Base-by-base conservation (phyloP, 2,113 vertebrate genomes). In the Syngnathoides biaculeatus region DNA sequence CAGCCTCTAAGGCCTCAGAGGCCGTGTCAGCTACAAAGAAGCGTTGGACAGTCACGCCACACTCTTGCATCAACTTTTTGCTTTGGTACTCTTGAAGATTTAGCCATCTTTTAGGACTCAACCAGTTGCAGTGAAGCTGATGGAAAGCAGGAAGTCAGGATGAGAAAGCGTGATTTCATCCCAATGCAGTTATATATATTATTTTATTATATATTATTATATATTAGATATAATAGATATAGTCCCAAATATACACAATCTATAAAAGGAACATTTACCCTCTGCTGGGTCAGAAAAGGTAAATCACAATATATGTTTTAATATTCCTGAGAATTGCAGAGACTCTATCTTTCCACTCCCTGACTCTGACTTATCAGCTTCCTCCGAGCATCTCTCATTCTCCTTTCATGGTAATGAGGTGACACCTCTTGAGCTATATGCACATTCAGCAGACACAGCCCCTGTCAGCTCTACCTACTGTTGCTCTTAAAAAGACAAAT, bases 71-170 rank as follows among this genome's bases (percentile, higher is more conserved):
- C 86, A 99, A 90, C 90, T 96, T 97, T 91, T 99, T 99, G 92
- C 96, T 99, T 91, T 98, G 96, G 91, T 98, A 98, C 83, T 99
- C 97, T 78, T 99, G 96, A 64, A 99, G 93, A 87, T 98, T 98
- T 86, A 99, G 93, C 95, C 96, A 98, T 93, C 97, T 92, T 91
- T 92, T 92, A 59, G 93, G 87, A 80, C 84, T 92, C 85, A 92
- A 83, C 13, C 93, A 93, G 79, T 86, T 73, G 72, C 86, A 71
- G 95, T 98, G 80, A 64, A 86, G 75, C 85, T 75, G 42, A 62
- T 11, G 42, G 39, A 8, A 42, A 53, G 39, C 42, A 27, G 39
- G 1, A 15, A 65, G 60, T 56, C 12, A 74, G 39, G 55, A 48
- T 26, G 13, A 62, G 20, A 15, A 17, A 24, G n/a, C 55, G 59